phyloP scores from a whole-genome alignment of 2,888 invertebrate genomes.

The Cryptocheilus praepositus region DNA sequence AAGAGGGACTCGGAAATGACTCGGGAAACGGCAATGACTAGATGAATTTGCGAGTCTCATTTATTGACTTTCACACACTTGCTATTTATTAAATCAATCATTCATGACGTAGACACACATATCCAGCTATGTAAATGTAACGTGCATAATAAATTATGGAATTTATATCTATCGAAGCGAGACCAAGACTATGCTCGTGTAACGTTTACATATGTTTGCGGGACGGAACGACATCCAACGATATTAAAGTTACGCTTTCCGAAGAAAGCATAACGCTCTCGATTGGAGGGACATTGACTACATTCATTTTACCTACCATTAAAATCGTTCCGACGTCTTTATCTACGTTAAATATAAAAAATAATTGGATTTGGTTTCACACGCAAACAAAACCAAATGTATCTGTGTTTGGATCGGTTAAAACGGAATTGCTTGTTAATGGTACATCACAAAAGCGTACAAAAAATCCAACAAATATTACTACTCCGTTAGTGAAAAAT shows the following conservation, averaged over 20 bases:
- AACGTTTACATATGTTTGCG: slow-evolving; percentile 64
- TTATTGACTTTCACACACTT: no score
- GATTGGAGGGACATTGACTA: slow-evolving; percentile 37
- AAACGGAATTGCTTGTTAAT: slow-evolving; percentile 53
- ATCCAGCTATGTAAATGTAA: no score
- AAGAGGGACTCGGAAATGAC: no score
- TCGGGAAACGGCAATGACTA: no score
- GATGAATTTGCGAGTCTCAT: no score
- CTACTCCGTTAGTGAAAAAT: slow-evolving; percentile 19
- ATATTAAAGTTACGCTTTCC: slow-evolving; percentile 54
- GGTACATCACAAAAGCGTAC: not conserved
- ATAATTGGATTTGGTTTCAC: slow-evolving; percentile 68
- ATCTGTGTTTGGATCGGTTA: slow-evolving; percentile 63
- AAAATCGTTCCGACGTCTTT: slow-evolving; percentile 65
- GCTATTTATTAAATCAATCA: no score
- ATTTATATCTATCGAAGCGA: slow-evolving; percentile 65
- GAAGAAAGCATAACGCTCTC: slow-evolving; percentile 42
- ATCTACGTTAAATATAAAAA: slow-evolving; percentile 60
- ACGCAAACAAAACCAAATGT: slow-evolving; percentile 63
- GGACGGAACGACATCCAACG: slow-evolving; percentile 43
- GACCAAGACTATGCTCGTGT: slow-evolving; percentile 66
- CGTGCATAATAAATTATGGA: slow-evolving; percentile 15
- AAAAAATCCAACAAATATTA: not conserved
- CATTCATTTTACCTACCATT: slow-evolving; percentile 52
- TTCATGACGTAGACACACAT: no score